Evolutionary conservation across 2,113 vertebrate species (phyloP).

Genomic region (Chauna torquata): DNA sequence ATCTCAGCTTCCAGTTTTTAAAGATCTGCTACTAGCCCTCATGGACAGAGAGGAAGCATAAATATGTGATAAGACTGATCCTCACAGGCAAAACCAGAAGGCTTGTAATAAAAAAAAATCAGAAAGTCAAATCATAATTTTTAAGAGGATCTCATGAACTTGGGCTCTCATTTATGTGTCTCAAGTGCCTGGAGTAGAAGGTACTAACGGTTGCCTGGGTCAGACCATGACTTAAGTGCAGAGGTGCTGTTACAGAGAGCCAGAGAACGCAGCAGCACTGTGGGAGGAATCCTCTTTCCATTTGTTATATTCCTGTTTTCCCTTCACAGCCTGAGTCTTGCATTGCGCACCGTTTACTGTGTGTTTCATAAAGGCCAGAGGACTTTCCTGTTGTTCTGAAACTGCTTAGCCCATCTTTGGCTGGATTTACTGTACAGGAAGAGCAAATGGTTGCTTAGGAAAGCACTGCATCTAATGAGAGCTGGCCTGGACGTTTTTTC

Average conservation of each 20-base stretch:
- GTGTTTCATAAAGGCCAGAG: slow-evolving; percentile 48
- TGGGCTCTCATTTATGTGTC: background rate
- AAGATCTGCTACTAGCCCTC: slow-evolving; percentile 12
- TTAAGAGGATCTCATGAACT: slow-evolving; percentile 43
- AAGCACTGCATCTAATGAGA: background rate
- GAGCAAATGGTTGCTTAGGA: slow-evolving; percentile 5
- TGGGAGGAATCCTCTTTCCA: background rate
- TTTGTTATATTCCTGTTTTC: background rate
- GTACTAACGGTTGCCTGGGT: background rate
- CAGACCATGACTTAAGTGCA: background rate
- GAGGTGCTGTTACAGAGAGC: background rate
- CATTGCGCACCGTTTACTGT: background rate
- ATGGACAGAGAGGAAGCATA: background rate
- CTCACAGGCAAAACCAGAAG: slow-evolving; percentile 14
- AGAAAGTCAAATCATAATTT: background rate
- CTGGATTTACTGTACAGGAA: slow-evolving; percentile 9
- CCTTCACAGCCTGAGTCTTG: background rate
- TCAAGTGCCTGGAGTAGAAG: background rate
- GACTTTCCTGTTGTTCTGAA: slow-evolving; percentile 34
- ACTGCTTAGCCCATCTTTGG: background rate
- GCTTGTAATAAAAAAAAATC: slow-evolving; percentile 10
- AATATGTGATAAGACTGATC: background rate
- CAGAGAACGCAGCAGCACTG: background rate
- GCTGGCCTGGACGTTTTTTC: background rate
- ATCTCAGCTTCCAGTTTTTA: slow-evolving; percentile 32